phyloP scores from a whole-genome alignment of 2,797 vertebrate species.

The Enteromius argenteus region DNA sequence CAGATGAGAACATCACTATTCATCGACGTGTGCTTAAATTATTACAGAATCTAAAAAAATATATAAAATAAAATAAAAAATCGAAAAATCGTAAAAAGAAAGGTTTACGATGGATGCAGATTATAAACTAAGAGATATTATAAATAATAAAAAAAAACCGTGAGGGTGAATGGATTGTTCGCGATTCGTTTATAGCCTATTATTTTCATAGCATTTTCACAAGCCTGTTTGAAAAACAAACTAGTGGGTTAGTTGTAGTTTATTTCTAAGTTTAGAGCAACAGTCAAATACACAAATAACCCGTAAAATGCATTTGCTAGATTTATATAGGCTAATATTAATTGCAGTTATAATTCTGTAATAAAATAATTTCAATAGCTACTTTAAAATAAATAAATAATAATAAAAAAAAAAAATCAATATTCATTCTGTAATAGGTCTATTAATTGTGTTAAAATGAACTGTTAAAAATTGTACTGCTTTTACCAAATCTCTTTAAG shows the following conservation, averaged over 20 bases:
- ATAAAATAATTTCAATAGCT: background rate
- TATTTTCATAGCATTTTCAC: background rate
- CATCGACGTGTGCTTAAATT: constrained; percentile 5
- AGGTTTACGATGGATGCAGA: too few species aligned
- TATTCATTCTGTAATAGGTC: constrained; percentile 18
- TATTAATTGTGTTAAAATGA: too few species aligned
- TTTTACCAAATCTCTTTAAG: background rate
- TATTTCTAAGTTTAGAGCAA: background rate
- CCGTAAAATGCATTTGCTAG: background rate
- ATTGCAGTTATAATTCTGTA: background rate
- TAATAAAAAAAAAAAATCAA: background rate
- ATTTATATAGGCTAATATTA: background rate
- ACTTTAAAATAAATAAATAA: background rate
- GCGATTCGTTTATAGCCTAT: background rate
- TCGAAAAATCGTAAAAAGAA: background rate
- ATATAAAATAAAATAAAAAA: too few species aligned
- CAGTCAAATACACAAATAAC: background rate
- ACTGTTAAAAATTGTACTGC: constrained; percentile 1
- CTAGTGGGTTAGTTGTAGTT: background rate
- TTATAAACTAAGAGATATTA: background rate
- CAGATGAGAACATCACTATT: background rate
- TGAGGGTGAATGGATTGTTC: background rate
- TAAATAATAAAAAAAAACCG: background rate
- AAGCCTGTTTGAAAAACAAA: background rate
- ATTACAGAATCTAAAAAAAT: background rate